These are phyloP conservation scores for Glossosoma conforme DNA, from an alignment of 1,140 invertebrate species.

Conservation along the genomic window DNA sequence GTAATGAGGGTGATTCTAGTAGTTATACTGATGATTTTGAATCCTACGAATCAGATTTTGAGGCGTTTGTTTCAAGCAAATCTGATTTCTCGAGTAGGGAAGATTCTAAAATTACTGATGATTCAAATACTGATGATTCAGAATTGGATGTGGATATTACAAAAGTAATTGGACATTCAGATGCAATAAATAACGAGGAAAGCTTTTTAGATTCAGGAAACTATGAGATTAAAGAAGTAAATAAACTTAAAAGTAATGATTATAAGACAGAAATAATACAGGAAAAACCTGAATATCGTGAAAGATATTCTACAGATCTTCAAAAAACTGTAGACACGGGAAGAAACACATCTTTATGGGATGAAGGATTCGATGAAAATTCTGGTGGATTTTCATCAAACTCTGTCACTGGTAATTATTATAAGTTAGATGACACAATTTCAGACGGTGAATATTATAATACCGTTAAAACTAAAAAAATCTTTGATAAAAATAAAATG, in stretches of 20 bases:
- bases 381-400: conserved; percentile 36
- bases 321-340: conserved; percentile 33
- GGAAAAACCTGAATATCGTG: conserved; percentile 32
- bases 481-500: conserved; percentile 43
- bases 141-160: too few species aligned
- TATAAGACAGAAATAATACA: too few species aligned
- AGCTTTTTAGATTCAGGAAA: too few species aligned
- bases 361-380: conserved; percentile 64
- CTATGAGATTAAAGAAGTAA: too few species aligned
- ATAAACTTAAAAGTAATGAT: too few species aligned
- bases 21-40: conserved; percentile 58
- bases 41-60: conserved; percentile 57
- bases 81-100: conserved; percentile 12
- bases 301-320: conserved; percentile 32
- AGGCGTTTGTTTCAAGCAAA: conserved; percentile 41
- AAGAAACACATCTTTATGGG: conserved; percentile 51
- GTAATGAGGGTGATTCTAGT: conserved; percentile 12
- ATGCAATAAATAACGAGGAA: too few species aligned
- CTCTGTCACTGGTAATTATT: conserved; percentile 6
- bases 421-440: conserved; percentile 1
- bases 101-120: conserved; percentile 5
- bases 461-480: conserved; percentile 8
- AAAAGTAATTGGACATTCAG: too few species aligned
- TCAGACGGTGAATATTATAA: too few species aligned
- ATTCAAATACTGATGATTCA: conserved; percentile 31